Evolutionary conservation across 2,888 invertebrate genomes (phyloP), one percentile per base, ranked within the genome.

Genomic region (Trachelus stipa): DNA sequence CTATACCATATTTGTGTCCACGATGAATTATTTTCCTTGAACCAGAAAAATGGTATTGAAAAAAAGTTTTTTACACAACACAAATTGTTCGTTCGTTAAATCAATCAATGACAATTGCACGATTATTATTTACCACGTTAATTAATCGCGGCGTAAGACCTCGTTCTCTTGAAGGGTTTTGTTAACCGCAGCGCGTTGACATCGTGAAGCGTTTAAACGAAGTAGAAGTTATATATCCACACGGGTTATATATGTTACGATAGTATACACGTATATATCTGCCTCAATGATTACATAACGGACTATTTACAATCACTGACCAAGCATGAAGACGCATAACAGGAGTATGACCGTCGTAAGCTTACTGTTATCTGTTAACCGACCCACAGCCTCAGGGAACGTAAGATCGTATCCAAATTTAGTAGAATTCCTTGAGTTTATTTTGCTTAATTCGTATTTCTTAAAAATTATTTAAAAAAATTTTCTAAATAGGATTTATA

Each of bases 331-430:
- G 79, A 34, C 73, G 74, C 56, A 76, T 79, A 79, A 79, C 79
- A 79, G 79, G 76, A 77, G 76, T 79, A 79, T 77, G 76, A 74
- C 76, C 76, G 74, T 73, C 68, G 68, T 68, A 73, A 35, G 34
- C 73, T n/a, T 79, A 79, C 79, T 79, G 79, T 79, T 79, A 79
- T 56, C 79, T 68, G 73, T 40, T 79, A 69, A 69, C 71, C 74
- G 74, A 79, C 79, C 76, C 79, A 79, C 37, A 79, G 79, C 79
- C 79, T 69, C 73, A 56, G 73, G 79, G 76, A 73, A 78, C 71
- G 78, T 75, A 73, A 56, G 15, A 56, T 56, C 15, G 56, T 56
- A 68, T 73, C 68, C 76, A 30, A 56, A 71, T 75, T 71, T 73
- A 30, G 15, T 12, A 73, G 35, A 33, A 73, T 73, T 73, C 33